Evolutionary conservation across 23 tunicate species (phyloP), one percentile per base, ranked within the genome.

Genomic region (Oikopleura albicans): DNA sequence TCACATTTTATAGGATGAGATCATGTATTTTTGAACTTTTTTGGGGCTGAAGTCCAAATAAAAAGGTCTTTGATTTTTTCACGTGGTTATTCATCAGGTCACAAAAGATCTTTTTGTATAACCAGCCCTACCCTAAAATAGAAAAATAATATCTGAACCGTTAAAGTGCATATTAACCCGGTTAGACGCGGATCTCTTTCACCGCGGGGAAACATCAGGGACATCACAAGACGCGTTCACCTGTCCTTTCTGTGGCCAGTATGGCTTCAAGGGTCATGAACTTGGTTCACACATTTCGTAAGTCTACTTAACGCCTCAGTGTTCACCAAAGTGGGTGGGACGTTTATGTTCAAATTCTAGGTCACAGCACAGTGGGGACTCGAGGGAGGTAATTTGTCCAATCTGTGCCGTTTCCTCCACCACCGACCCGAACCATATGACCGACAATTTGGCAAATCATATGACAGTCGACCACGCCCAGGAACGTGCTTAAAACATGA

Each of bases 191-290:
- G 35, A 71, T 29, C 31, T 71, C 4, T 71, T 12, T 29, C 79
- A 71, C 79, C 27, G 79, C 27, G 79, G 79, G 37, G 79, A 71
- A 12, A 22, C 16, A 49, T 12, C 63, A 8, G 63, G 16, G 22
- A 2, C 36, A 16, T 2, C 28, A 2, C 79, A 16, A 16, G 79
- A 71, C 31, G 28, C 34, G 28, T 71, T 12, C 35, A 71, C 79
- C 2, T 71, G 79, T 31, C 79, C 79, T 2, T 71, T 71, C 31
- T 71, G 79, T 29, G 79, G 79, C 37, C 79, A 71, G 2, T 71
- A 12, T 29, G 79, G 79, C 33, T 71, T 71, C 79, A 71, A 29
- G 37, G 35, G 36, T 71, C 2, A 16, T 71, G 79, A 71, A 2
- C 33, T 71, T 16, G 79, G 34, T 71, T 16, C 79, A 71, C 79